Evolutionary conservation across 1,140 invertebrate genomes (phyloP).

Genomic region (Chironomus striatipennis): DNA sequence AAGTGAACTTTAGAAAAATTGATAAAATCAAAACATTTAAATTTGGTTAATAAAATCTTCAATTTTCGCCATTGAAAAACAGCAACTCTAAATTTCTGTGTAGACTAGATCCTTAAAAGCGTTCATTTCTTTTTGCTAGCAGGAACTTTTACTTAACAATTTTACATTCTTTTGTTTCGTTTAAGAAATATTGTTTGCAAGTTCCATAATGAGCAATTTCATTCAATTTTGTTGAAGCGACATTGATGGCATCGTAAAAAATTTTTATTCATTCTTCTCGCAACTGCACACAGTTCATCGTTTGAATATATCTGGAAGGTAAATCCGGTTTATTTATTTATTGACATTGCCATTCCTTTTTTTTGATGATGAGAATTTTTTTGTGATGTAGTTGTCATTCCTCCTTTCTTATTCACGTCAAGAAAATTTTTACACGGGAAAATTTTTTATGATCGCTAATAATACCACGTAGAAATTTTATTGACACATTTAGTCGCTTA

Average conservation of each 20-base stretch:
- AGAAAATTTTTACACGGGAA: conserved; percentile 5
- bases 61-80: too few species aligned
- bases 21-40: too few species aligned
- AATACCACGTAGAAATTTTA: background rate
- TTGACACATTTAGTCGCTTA: background rate
- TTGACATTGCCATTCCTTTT: background rate
- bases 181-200: too few species aligned
- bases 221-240: background rate
- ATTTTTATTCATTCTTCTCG: background rate
- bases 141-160: background rate
- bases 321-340: conserved; percentile 22
- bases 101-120: too few species aligned
- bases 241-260: background rate
- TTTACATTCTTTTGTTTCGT: too few species aligned
- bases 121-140: too few species aligned
- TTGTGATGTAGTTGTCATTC: too few species aligned
- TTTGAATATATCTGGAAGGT: background rate
- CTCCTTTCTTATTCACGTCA: too few species aligned
- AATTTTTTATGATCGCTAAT: background rate
- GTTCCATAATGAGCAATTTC: background rate
- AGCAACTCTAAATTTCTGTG: too few species aligned
- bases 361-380: background rate
- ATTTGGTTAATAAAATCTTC: too few species aligned
- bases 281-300: background rate
- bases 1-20: too few species aligned